Conservation (phyloP, 2,113 vertebrate species). For the Lepus americanus region DNA sequence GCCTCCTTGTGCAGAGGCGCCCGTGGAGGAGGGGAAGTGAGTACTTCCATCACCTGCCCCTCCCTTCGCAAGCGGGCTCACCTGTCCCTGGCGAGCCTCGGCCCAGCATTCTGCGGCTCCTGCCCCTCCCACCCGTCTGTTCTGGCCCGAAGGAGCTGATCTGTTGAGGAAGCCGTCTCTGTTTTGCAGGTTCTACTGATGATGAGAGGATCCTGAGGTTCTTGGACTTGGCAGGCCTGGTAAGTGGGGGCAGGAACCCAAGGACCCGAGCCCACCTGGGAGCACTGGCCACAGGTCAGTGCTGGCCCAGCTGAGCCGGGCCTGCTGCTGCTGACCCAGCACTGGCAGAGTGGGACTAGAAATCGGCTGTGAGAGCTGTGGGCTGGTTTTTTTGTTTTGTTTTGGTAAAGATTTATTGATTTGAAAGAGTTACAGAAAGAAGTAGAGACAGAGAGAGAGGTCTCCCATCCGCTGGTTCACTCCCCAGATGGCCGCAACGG, state of each 20-base stretch:
- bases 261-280: not conserved
- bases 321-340: not conserved
- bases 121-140: rapidly evolving
- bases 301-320: not conserved
- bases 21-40: not conserved
- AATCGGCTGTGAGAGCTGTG: not conserved
- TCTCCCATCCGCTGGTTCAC: too few species aligned
- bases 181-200: conserved; percentile 91
- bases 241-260: conserved; percentile 85
- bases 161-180: conserved; percentile 33
- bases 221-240: conserved; percentile 94
- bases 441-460: too few species aligned
- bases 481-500: too few species aligned
- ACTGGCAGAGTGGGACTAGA: not conserved
- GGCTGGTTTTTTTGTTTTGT: too few species aligned
- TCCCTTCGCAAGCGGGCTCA: not conserved
- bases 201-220: conserved; percentile 95
- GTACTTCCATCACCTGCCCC: too few species aligned
- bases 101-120: not conserved
- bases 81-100: not conserved
- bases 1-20: not conserved
- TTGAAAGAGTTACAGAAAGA: too few species aligned
- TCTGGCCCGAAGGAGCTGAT: not conserved
- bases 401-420: too few species aligned
- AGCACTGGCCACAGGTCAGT: not conserved